Conservation (phyloP, 2,888 invertebrate genomes). For the Stenolophus ochropezus region DNA sequence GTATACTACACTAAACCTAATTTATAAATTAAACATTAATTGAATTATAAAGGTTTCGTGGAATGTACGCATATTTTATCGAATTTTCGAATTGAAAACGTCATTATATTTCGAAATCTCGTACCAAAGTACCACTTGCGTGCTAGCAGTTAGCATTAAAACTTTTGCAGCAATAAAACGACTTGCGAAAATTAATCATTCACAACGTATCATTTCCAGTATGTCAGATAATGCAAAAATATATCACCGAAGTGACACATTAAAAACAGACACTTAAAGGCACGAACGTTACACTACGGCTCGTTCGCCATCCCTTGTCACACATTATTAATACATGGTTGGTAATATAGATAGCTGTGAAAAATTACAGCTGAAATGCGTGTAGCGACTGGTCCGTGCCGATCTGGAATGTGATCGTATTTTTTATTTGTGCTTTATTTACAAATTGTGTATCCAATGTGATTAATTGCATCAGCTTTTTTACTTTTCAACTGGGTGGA, state of each 20-base stretch:
- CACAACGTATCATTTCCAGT: slow-evolving; percentile 7
- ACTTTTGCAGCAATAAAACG: neutral
- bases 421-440: slow-evolving; percentile 23
- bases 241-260: slow-evolving; percentile 34
- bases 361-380: slow-evolving; percentile 28
- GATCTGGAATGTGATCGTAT: neutral
- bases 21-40: too few species aligned
- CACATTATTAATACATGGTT: slow-evolving; percentile 40
- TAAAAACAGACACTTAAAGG: neutral
- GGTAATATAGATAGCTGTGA: slow-evolving; percentile 25
- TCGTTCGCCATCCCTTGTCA: slow-evolving; percentile 14
- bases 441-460: slow-evolving; percentile 18
- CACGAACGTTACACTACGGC: neutral
- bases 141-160: slow-evolving; percentile 3
- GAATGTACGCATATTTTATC: neutral
- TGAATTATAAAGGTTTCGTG: too few species aligned
- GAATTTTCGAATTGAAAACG: neutral
- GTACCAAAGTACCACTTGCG: neutral
- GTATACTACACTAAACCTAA: too few species aligned
- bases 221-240: slow-evolving; percentile 32
- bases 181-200: slow-evolving; percentile 22
- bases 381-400: neutral
- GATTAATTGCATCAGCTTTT: slow-evolving; percentile 21
- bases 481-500: neutral
- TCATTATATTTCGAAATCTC: neutral